Evolutionary conservation across 2,888 invertebrate species (phyloP), one percentile per base, ranked within the genome.

Genomic region (Polyploca ridens): DNA sequence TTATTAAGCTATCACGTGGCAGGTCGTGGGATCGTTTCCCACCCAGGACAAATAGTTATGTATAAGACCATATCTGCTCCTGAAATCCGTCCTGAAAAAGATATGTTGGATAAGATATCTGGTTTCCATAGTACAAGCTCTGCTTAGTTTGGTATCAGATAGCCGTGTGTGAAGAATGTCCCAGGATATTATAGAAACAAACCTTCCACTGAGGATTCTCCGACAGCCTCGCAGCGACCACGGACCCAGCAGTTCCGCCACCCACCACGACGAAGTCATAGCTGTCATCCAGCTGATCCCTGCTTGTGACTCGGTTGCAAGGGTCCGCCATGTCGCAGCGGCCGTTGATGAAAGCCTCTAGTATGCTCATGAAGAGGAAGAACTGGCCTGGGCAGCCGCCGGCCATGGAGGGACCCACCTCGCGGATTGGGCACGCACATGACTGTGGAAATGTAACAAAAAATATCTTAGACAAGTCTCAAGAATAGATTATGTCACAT

Each of bases 231-330:
- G 92, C 95, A 10, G 96, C 96, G 0, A 96, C 95, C 10, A 95
- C 95, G 0, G 96, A 88, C 0, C 96, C 96, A 0, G 95, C 96
- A 4, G 96, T 95, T 0, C 96, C 96, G 4, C 96, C 96, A 0
- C 96, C 96, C 13, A 96, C 89, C 7, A 96, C 96, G 41, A 96
- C 94, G 76, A 96, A 96, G 80, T 96, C 96, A 72, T 96, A 96
- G 63, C 88, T 93, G 0, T 89, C 82, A 63, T 95, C 95, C 3
- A 81, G 78, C 0, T 80, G 79, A 1, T 88, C 82, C 63, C 76
- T 83, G 8, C 95, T 94, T 13, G 66, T 79, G 6, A 96, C 92
- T 60, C 96, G 90, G 66, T 95, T 91, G 83, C 96, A 96, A 0
- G 95, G 94, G 72, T 96, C 95, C 0, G 95, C 92, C 54, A 96